Base-by-base conservation (phyloP, 1,140 invertebrate species). In the Caenorhabditis tropicalis region DNA sequence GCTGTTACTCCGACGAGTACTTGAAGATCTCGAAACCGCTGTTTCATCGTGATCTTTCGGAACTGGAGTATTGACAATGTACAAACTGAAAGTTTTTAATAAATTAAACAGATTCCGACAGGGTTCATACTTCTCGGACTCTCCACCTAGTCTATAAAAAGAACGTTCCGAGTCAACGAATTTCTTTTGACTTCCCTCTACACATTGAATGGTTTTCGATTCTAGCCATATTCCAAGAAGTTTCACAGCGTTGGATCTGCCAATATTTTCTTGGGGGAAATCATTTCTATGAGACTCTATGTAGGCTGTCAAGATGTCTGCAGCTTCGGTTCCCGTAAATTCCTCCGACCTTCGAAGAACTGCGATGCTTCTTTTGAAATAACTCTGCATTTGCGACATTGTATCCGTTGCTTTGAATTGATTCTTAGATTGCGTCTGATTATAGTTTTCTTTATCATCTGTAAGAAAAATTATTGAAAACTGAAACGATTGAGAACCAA, bases 361-460 rank as follows among this genome's bases (percentile, higher is more conserved):
- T 9, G 33, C 27, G 7, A 74, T 74, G 29, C 65, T 74, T 46
- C 65, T n/a, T 46, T 74, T 74, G 36, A 74, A 74, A 46, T 74
- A 74, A 19, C 3, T 19, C 24, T 74, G 65, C 65, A 74, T 74
- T 27, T 74, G 65, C 2, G 43, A 33, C 65, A 74, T 74, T 12
- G n/a, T 74, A 12, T 74, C 65, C 43, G 43, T 74, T 1, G 65
- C 65, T 74, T 74, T 74, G 21, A 74, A 74, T n/a, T 74, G 65
- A n/a, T 33, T 43, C 10, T 10, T 16, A 10, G 65, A 5, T 74
- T 39, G 33, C 21, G 33, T 33, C 15, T 74, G 65, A 15, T 9
- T 74, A 24, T 21, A 43, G 9, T 74, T 74, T 74, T 74, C 65
- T 31, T 74, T 74, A 21, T 74, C 65, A 24, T 74, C 65, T 74